Evolutionary conservation across 2,113 vertebrate species (phyloP), one percentile per base, ranked within the genome.

Genomic region (Eidolon helvum): DNA sequence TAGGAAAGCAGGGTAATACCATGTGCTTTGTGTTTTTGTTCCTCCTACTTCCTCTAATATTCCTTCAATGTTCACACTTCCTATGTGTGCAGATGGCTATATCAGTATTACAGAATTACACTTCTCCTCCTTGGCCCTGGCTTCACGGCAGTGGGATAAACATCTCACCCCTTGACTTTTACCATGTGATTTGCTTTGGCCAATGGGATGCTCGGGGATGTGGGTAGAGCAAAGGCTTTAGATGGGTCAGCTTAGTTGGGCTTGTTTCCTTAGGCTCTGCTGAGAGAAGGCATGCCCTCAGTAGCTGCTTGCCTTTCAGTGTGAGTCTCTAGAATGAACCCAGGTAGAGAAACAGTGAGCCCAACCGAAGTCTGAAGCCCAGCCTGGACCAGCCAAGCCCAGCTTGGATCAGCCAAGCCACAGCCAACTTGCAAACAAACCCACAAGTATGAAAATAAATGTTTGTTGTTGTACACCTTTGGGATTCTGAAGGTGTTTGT

Each of bases 61-160:
- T 66, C 43, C 59, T 75, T 24, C 16, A 69, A 3, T 5, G 35
- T 7, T 43, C 53, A 45, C 7, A 28, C 18, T 33, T 61, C 16
- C 0, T 77, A 4, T 3, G 65, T 21, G 4, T n/a, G 24, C 5
- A 5, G 28, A 65, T 5, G 40, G 22, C 19, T 88, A 26, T 88
- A 26, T 59, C 38, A 7, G 1, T 33, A 30, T 11, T 10, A 61
- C 0, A 35, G 55, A 72, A 14, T 11, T 30, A 5, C 2, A 19
- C 28, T 10, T 38, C 28, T 6, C 21, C 22, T 21, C 55, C 10
- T 4, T 38, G 1, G 16, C 7, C 43, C 15, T 28, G 59, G 30
- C 18, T 24, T 50, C 43, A 0, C 0, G 48, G 15, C 0, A 2
- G 4, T 2, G 4, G 35, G 57, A 59, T 38, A 61, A 79, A 21